Evolutionary conservation across 1,140 invertebrate species (phyloP).

Genomic region (Nasonia giraulti): DNA sequence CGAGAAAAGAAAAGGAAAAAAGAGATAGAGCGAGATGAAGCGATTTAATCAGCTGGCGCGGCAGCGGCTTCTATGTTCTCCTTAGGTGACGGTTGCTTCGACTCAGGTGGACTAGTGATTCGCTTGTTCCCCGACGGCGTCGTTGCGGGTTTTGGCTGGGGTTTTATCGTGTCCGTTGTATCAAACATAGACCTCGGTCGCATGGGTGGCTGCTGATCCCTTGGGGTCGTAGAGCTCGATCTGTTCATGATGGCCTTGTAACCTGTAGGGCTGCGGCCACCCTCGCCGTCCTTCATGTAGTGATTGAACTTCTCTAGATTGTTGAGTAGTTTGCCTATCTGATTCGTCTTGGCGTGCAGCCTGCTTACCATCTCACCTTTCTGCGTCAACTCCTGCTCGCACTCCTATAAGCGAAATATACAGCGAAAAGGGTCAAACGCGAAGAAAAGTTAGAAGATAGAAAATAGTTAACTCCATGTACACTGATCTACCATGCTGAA

Average conservation of each 20-base stretch:
- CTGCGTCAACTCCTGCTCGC: conserved; percentile 92
- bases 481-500: not conserved
- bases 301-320: conserved; percentile 91
- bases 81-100: not conserved
- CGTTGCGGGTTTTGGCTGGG: not conserved
- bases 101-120: not conserved
- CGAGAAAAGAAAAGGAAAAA: not conserved
- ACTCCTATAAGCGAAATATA: conserved; percentile 82
- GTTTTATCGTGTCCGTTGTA: conserved; percentile 12
- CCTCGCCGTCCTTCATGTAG: conserved; percentile 78
- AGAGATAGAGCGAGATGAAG: not conserved
- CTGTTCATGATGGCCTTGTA: conserved; percentile 72
- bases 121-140: not conserved
- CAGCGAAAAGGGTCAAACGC: not conserved
- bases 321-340: conserved; percentile 91
- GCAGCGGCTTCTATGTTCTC: not conserved
- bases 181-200: conserved; percentile 40
- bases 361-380: conserved; percentile 93
- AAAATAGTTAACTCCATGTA: not conserved
- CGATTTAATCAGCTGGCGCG: not conserved
- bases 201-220: conserved; percentile 43
- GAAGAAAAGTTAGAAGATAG: not conserved
- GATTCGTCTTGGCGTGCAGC: conserved; percentile 90
- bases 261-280: conserved; percentile 75
- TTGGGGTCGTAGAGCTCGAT: conserved; percentile 72